phyloP scores from a whole-genome alignment of 1,140 invertebrate genomes.

The Drosophila auraria region DNA sequence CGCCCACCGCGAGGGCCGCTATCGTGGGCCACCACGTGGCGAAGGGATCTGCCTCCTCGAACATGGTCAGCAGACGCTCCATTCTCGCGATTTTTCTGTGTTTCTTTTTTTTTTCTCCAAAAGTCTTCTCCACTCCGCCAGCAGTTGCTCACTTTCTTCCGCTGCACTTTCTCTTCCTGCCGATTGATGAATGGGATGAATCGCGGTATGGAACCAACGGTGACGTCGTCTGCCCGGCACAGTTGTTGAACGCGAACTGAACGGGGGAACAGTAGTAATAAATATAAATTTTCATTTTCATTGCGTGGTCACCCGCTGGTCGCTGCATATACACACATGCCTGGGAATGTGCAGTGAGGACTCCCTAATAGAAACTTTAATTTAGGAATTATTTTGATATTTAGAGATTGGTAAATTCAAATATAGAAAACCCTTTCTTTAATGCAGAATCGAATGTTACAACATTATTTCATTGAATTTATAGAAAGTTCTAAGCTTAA shows the following conservation, averaged over 20 bases:
- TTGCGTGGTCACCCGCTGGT: slow-evolving; percentile 53
- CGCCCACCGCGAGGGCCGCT: slow-evolving; percentile 72
- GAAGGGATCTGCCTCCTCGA: slow-evolving; percentile 84
- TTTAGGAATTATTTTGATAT: not conserved
- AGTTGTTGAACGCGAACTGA: slow-evolving; percentile 55
- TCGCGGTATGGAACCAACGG: not conserved
- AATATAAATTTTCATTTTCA: slow-evolving; percentile 71
- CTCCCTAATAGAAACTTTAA: not conserved
- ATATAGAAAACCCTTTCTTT: too few species aligned
- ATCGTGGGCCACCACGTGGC: slow-evolving; percentile 84
- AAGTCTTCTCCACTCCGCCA: not conserved
- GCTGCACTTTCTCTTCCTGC: slow-evolving; percentile 37
- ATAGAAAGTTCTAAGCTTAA: too few species aligned
- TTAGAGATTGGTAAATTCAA: too few species aligned
- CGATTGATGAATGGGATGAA: slow-evolving; percentile 55
- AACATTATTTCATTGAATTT: too few species aligned
- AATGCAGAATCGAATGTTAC: too few species aligned
- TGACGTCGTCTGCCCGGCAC: slow-evolving; percentile 52
- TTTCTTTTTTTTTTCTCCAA: not conserved
- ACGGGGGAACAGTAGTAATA: slow-evolving; percentile 62
- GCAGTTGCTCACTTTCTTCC: slow-evolving; percentile 22
- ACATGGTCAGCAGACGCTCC: slow-evolving; percentile 74
- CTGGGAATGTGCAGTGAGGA: slow-evolving; percentile 10
- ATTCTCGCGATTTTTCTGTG: slow-evolving; percentile 18
- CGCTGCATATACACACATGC: not conserved